Percentiles rank a stretch among this genome's conserved stretches.
Conservation (phyloP, 2,888 invertebrate genomes). For the Lithosia quadra region DNA sequence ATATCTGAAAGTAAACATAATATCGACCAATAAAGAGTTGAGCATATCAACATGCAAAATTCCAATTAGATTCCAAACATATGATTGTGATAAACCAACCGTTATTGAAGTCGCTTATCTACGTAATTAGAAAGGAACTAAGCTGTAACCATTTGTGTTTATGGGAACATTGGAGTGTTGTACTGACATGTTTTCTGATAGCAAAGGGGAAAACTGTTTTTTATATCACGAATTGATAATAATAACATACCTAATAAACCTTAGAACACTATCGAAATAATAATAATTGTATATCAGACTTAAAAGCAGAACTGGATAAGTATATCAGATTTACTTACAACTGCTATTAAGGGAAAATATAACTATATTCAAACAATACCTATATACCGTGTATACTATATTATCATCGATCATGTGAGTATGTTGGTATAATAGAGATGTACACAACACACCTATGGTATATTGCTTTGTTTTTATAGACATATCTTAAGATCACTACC, state of each 20-base stretch:
- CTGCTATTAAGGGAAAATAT: background rate
- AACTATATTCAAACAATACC: no score
- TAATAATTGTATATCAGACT: background rate
- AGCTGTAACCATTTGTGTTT: slow-evolving; percentile 84
- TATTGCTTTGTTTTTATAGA: background rate
- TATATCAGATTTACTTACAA: background rate
- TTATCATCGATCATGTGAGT: background rate
- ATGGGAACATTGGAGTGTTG: slow-evolving; percentile 79
- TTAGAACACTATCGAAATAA: background rate
- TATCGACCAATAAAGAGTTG: slow-evolving; percentile 84
- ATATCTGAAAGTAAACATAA: slow-evolving; percentile 85
- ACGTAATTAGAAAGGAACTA: slow-evolving; percentile 85
- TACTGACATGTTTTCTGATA: slow-evolving; percentile 66
- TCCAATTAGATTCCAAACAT: slow-evolving; percentile 86
- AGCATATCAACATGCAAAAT: slow-evolving; percentile 86
- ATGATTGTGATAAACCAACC: slow-evolving; percentile 84
- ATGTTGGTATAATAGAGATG: background rate
- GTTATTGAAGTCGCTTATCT: slow-evolving; percentile 85
- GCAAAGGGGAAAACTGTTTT: slow-evolving; percentile 51
- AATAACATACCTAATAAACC: slow-evolving; percentile 16
- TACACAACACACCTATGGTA: background rate
- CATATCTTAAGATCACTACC: background rate
- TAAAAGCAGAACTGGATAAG: background rate
- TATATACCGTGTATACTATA: background rate
- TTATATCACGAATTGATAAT: slow-evolving; percentile 37